phyloP scores from a whole-genome alignment of 1,140 invertebrate species.

The Pygmarrhopalites habei region DNA sequence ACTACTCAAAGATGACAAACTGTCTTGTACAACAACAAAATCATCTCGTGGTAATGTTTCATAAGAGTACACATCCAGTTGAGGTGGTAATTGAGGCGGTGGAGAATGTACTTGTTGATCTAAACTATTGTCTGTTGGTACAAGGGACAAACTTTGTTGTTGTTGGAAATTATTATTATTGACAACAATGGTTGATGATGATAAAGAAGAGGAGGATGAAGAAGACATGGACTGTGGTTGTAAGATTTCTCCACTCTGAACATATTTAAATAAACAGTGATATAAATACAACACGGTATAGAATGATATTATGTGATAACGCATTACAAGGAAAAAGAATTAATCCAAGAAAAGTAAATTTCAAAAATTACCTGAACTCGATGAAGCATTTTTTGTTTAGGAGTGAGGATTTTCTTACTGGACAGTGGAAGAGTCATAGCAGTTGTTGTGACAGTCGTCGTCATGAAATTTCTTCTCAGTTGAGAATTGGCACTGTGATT shows the following conservation, averaged over 20 bases:
- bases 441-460: not conserved
- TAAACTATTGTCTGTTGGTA: not conserved
- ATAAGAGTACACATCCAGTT: constrained; percentile 19
- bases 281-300: no score
- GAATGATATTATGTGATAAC: no score
- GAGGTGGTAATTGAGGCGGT: constrained; percentile 23
- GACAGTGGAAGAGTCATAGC: no score
- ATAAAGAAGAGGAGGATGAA: constrained; percentile 20
- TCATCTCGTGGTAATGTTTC: constrained; percentile 25
- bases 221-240: constrained; percentile 3
- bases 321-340: no score
- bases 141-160: no score
- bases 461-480: not conserved
- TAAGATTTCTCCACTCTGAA: constrained; percentile 33
- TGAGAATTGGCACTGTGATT: constrained; percentile 11
- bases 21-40: constrained; percentile 21
- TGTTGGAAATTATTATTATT: not conserved
- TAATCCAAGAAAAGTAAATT: no score
- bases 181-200: not conserved
- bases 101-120: constrained; percentile 1
- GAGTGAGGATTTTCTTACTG: constrained; percentile 38
- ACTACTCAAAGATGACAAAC: constrained; percentile 4
- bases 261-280: no score
- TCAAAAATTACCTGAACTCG: no score
- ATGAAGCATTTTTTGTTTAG: constrained; percentile 38